Evolutionary conservation across 2,113 vertebrate species (phyloP).

Genomic region (Rhynchomys soricoides): DNA sequence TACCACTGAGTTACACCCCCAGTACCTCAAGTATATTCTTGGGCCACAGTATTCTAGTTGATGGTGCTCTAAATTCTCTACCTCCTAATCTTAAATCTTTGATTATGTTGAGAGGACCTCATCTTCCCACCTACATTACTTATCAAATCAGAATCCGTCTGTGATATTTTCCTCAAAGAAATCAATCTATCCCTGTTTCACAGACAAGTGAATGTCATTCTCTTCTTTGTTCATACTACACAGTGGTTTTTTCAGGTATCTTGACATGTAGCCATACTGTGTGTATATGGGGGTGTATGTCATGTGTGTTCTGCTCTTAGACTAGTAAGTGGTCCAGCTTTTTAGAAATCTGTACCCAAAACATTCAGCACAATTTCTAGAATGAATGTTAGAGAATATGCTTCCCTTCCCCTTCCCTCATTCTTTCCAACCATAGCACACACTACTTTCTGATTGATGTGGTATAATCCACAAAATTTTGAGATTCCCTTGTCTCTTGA

Average conservation of each 20-base stretch:
- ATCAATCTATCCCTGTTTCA: accelerated
- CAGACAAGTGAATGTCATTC: accelerated
- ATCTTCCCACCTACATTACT: neutral
- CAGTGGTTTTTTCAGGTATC: accelerated
- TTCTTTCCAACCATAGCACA: neutral
- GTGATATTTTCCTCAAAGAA: neutral
- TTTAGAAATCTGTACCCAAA: neutral
- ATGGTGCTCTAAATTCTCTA: neutral
- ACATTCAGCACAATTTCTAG: neutral
- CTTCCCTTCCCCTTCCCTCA: too few relatives aligned
- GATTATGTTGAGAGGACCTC: neutral
- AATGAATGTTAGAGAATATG: neutral
- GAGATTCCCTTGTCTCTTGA: neutral
- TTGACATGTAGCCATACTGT: accelerated
- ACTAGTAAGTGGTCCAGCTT: too few relatives aligned
- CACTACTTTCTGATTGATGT: neutral
- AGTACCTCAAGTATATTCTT: neutral
- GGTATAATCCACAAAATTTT: neutral
- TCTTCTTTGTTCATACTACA: neutral
- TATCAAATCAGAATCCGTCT: neutral
- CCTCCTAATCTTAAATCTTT: neutral
- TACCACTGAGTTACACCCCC: neutral
- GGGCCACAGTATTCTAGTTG: too few relatives aligned
- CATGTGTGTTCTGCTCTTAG: neutral
- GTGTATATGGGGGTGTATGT: neutral